Conservation (phyloP, 2,113 vertebrate genomes). For the Empidonax traillii region DNA sequence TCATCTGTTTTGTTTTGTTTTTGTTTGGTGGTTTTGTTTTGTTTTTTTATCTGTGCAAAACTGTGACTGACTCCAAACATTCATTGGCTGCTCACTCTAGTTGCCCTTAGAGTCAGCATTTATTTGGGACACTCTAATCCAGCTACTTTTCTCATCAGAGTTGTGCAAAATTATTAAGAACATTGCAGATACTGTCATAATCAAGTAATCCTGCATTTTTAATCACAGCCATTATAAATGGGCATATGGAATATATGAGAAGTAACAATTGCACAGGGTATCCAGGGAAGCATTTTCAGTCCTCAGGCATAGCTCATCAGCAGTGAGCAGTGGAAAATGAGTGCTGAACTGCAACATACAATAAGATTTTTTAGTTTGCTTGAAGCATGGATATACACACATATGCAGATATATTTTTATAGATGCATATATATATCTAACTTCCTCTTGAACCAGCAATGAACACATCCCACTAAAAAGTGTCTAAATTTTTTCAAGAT, state of each 20-base stretch:
- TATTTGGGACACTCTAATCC: background rate
- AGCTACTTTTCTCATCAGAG: background rate
- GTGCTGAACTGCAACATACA: conserved; percentile 4
- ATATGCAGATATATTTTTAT: background rate
- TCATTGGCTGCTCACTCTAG: background rate
- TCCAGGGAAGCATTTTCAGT: conserved; percentile 33
- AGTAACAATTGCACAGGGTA: conserved; percentile 17
- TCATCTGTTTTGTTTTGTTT: background rate
- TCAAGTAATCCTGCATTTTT: conserved; percentile 5
- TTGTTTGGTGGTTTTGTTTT: background rate
- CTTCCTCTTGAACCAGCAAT: background rate
- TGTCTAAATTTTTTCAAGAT: background rate
- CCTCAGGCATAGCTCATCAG: background rate
- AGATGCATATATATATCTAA: background rate
- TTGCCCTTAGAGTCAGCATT: background rate
- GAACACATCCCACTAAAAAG: background rate
- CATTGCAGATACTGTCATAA: background rate
- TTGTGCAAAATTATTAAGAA: background rate
- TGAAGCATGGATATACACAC: conserved; percentile 11
- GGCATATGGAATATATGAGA: conserved; percentile 40
- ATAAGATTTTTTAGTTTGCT: background rate
- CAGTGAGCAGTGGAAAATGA: conserved; percentile 3
- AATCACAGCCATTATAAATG: conserved; percentile 15
- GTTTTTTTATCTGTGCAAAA: background rate
- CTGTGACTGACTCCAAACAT: background rate